Conservation (phyloP, 2,888 invertebrate genomes). For the Drosophila meridionalis region DNA sequence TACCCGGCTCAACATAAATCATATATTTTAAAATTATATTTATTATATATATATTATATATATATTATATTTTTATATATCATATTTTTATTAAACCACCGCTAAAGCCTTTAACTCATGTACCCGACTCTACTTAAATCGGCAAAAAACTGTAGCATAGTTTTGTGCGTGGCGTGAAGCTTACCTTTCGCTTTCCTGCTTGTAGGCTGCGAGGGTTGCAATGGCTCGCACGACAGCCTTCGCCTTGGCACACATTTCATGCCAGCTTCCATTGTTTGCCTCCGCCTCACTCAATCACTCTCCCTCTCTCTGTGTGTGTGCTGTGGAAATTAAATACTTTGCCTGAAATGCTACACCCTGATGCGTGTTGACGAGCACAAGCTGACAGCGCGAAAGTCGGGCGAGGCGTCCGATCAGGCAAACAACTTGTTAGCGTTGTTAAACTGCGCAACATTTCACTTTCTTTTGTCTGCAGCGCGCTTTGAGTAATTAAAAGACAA, state of each 20-base stretch:
- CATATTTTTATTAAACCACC: no score
- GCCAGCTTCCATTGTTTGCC: slow-evolving; percentile 42
- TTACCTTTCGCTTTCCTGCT: slow-evolving; percentile 54
- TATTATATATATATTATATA: no score
- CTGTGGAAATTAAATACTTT: slow-evolving; percentile 79
- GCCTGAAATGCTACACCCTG: slow-evolving; percentile 72
- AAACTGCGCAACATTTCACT: slow-evolving; percentile 63
- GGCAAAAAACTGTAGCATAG: slow-evolving; percentile 46
- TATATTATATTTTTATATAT: no score
- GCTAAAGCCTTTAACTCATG: background rate
- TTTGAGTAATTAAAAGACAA: slow-evolving; percentile 67
- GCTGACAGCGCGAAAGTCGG: slow-evolving; percentile 37
- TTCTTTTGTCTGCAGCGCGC: slow-evolving; percentile 10
- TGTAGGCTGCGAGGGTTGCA: slow-evolving; percentile 14
- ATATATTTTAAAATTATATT: no score
- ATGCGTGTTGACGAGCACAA: slow-evolving; percentile 31
- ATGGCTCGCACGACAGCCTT: slow-evolving; percentile 63
- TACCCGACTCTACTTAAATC: background rate
- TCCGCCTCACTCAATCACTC: background rate
- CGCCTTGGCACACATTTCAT: slow-evolving; percentile 79
- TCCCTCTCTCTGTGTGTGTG: slow-evolving; percentile 8
- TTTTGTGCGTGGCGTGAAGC: slow-evolving; percentile 47
- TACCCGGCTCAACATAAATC: background rate
- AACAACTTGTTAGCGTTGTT: slow-evolving; percentile 67
- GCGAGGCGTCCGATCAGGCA: slow-evolving; percentile 33